These are phyloP conservation scores for Prochilodus magdalenae DNA, from an alignment of 2,113 vertebrate genomes.

Conservation along the genomic window DNA sequence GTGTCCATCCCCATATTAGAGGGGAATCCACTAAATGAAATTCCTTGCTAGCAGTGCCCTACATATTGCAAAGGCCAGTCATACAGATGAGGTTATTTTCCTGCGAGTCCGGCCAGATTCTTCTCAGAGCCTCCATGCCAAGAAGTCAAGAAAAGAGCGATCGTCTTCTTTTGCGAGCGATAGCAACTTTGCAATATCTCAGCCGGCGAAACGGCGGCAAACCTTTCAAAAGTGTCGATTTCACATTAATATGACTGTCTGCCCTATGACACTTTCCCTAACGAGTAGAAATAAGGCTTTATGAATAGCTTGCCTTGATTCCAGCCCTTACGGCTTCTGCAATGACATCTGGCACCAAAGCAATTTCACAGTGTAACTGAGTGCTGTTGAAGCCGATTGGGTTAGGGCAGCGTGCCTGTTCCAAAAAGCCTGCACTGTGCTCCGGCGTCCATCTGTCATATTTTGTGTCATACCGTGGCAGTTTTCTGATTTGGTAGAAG, in stretches of 20 bases:
- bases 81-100: slow-evolving; percentile 10
- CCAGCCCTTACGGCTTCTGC: neutral
- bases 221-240: neutral
- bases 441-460: slow-evolving; percentile 24
- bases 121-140: too few relatives aligned
- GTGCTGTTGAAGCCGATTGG: neutral
- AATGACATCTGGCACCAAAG: slow-evolving; percentile 18
- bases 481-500: slow-evolving; percentile 6
- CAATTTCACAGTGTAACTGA: slow-evolving; percentile 17
- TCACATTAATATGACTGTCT: neutral
- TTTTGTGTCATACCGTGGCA: neutral
- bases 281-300: neutral
- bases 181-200: neutral
- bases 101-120: too few relatives aligned
- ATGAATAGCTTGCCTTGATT: slow-evolving; percentile 8
- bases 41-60: neutral
- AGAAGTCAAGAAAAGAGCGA: too few relatives aligned
- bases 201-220: neutral
- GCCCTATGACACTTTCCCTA: neutral
- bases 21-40: neutral
- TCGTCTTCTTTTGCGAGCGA: too few relatives aligned
- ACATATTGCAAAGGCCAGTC: neutral
- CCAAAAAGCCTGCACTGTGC: neutral
- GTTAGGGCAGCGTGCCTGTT: neutral
- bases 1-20: too few relatives aligned